Base-by-base conservation (phyloP, 1,140 invertebrate genomes). In the Lordiphosa stackelbergi region DNA sequence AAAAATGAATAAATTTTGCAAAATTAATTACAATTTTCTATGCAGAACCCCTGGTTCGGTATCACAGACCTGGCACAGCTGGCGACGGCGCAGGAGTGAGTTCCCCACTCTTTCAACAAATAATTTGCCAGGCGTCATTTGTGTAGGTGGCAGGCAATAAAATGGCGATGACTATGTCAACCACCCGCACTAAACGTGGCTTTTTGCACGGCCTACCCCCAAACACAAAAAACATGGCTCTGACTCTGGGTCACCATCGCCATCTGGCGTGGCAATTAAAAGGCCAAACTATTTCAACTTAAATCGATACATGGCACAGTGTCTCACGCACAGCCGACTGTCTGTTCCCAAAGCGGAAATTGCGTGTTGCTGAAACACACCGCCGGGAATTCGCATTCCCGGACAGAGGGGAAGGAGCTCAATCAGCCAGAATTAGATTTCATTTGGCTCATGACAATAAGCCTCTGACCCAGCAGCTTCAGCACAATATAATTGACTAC, bases 1-100 rank as follows among this genome's bases (percentile, higher is more conserved):
- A 57, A 58, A 68, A 75, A 71, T 69, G 58, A 83, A 64, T 69
- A 77, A 75, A 81, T 83, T 81, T 75, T 75, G 58, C 60, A 83
- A 62, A 81, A 75, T 81, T 75, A 81, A 83, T 81, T 81, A 69
- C 66, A 75, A 64, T 63, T 69, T 54, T 53, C 47, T 51, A 43
- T 60, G 48, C 38, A 43, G 24, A 28, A 48, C 48, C 47, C 37
- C 41, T 16, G 34, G 12, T 36, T 54, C 8, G 11, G 8, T 16
- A 31, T 31, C 6, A 31, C 22, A 24, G 22, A 4, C 22, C 12
- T 11, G n/a, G 9, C 34, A 22, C 34, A 49, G 35, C 12, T 35
- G 34, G 47, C 47, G 11, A 49, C 47, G 13, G 9, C 47, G 19
- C 12, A 6, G 22, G 10, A 6, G n/a, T 6, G 10, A 12, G 37